Evolutionary conservation across 2,797 vertebrate genomes (phyloP), one percentile per base, ranked within the genome.

Genomic region (Eidolon dupreanum): DNA sequence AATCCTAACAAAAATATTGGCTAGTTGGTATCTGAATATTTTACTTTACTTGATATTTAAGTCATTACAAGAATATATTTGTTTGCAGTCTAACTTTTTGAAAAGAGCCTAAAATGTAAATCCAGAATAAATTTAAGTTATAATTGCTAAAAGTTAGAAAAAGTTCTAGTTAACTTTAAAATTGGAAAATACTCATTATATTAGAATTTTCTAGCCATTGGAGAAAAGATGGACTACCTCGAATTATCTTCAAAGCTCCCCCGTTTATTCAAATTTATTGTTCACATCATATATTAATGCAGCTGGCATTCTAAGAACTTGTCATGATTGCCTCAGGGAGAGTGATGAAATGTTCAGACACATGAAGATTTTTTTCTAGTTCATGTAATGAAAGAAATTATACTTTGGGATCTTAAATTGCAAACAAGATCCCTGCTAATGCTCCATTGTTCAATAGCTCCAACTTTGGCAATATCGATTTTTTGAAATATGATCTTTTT

Each of bases 401-500:
- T 9, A 74, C 28, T 73, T 88, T 73, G 41, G 81, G 22, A 63
- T 85, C 91, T 82, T 55, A 91, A 91, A 61, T 93, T 71, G 51
- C 43, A 93, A 36, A 55, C 20, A 86, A 66, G n/a, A 55, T 4
- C 11, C 19, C 36, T 65, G 15, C 41, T 85, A 65, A 81, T 73
- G 13, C 68, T 61, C 3, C 78, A 82, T 9, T 59, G 46, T 74
- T 68, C 41, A 95, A 31, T 61, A 57, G 8, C 24, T 83, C 15
- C 61, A 51, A 10, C 16, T 93, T 57, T 77, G 31, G n/a, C 81
- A 91, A 82, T 43, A 73, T 19, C 66, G 41, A 93, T 33, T 71
- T 86, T 93, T 55, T 43, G 38, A 85, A 83, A 70, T 41, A 63
- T 4, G 11, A 63, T 57, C 49, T 81, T 49, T 96, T 70, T 61